These are phyloP conservation scores for Pao palembangensis DNA, from an alignment of 2,113 vertebrate species.

Conservation along the genomic window DNA sequence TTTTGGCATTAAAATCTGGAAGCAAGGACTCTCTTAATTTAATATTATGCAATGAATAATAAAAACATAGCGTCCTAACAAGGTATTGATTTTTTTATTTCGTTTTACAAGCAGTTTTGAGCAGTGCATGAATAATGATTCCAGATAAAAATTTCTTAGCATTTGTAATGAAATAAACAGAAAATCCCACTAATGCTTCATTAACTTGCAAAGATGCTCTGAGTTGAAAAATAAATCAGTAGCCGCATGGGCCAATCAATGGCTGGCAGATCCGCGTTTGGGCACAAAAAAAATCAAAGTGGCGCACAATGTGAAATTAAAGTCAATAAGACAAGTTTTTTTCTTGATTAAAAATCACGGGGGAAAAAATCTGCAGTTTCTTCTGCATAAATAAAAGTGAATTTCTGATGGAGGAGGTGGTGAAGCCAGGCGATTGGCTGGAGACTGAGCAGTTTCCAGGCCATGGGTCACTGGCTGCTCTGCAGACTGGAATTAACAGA, in stretches of 20 bases:
- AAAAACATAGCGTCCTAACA: conserved; percentile 44
- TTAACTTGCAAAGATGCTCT: conserved; percentile 27
- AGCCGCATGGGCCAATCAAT: conserved; percentile 32
- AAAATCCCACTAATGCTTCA: conserved; percentile 48
- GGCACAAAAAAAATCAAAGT: conserved; percentile 5
- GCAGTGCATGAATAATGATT: conserved; percentile 51
- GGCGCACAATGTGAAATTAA: background rate
- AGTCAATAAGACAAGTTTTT: conserved; percentile 4
- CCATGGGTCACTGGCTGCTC: conserved; percentile 78
- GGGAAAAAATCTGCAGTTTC: background rate
- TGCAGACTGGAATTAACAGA: conserved; percentile 81
- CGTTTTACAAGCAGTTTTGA: conserved; percentile 47
- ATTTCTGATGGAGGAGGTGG: conserved; percentile 15
- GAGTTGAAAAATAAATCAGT: conserved; percentile 35
- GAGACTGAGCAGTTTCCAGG: conserved; percentile 44
- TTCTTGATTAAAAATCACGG: background rate
- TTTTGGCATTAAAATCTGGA: conserved; percentile 57
- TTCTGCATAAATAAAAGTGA: background rate
- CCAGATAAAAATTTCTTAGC: conserved; percentile 44
- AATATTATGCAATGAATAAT: conserved; percentile 72
- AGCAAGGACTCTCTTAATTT: conserved; percentile 56
- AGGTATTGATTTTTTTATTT: conserved; percentile 56
- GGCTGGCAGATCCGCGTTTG: conserved; percentile 4
- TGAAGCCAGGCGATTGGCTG: conserved; percentile 34
- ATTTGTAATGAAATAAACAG: conserved; percentile 43